Conservation (phyloP, 2,888 invertebrate species). For the Pseudolycoriella hygida region DNA sequence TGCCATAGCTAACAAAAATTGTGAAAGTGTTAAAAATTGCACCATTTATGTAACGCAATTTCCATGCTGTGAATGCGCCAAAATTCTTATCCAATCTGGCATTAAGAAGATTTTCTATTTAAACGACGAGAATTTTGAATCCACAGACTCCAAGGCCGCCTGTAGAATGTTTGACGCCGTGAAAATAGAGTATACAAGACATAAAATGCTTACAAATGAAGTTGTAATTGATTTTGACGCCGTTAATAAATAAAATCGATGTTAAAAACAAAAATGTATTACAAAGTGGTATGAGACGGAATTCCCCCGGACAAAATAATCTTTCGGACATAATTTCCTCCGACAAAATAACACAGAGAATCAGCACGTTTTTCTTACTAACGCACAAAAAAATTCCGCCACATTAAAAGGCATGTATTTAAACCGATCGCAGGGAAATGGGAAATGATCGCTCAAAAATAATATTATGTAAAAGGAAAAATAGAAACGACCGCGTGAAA, state of each 20-base stretch:
- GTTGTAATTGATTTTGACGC: slow-evolving; percentile 52
- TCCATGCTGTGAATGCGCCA: slow-evolving; percentile 97
- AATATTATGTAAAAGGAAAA: no score
- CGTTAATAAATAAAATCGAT: slow-evolving; percentile 26
- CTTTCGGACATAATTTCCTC: no score
- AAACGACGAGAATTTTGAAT: slow-evolving; percentile 62
- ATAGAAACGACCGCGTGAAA: no score
- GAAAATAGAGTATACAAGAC: slow-evolving; percentile 43
- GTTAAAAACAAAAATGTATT: no score
- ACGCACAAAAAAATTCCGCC: no score
- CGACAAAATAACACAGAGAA: no score
- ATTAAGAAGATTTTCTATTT: slow-evolving; percentile 62
- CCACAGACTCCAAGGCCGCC: slow-evolving; percentile 51
- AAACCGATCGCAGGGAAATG: no score
- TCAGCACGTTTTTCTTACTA: no score
- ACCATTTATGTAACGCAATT: slow-evolving; percentile 79
- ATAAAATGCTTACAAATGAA: slow-evolving; percentile 20
- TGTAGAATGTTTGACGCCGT: slow-evolving; percentile 67
- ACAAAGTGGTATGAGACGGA: no score
- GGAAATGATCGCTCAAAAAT: no score
- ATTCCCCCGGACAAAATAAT: no score
- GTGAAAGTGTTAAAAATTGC: slow-evolving; percentile 56
- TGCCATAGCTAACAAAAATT: slow-evolving; percentile 87
- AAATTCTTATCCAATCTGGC: slow-evolving; percentile 87
- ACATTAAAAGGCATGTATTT: no score